Conservation (phyloP, 2,113 vertebrate genomes). For the Leptobrachium ailaonicum region DNA sequence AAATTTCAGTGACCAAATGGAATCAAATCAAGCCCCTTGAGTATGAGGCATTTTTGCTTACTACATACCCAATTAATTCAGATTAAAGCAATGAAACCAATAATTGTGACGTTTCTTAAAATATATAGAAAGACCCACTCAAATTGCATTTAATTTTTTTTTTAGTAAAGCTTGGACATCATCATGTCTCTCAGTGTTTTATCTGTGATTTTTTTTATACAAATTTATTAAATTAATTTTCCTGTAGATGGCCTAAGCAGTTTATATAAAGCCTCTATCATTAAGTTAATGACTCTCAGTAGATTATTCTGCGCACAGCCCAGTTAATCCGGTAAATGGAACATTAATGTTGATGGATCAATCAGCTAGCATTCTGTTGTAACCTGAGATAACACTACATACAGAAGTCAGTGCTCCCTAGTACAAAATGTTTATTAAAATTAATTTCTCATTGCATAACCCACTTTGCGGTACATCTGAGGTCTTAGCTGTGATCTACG, state of each 20-base stretch:
- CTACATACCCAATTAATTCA: too few relatives aligned
- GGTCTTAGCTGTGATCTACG: neutral
- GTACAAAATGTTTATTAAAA: rapidly evolving
- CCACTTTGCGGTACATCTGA: rapidly evolving
- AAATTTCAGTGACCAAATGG: too few relatives aligned
- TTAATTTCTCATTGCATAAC: neutral
- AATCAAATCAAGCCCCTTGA: too few relatives aligned
- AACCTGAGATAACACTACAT: slow-evolving; percentile 15
- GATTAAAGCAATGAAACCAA: too few relatives aligned
- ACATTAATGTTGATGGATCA: slow-evolving; percentile 44
- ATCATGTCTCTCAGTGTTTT: slow-evolving; percentile 36
- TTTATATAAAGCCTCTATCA: slow-evolving; percentile 63
- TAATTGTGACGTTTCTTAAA: too few relatives aligned
- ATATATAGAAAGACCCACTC: too few relatives aligned
- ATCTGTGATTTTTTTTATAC: slow-evolving; percentile 49
- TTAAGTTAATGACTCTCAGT: slow-evolving; percentile 69
- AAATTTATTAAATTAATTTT: slow-evolving; percentile 57
- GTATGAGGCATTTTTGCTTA: too few relatives aligned
- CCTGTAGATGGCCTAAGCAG: slow-evolving; percentile 54
- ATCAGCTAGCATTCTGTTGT: slow-evolving; percentile 18
- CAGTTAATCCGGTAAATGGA: slow-evolving; percentile 56
- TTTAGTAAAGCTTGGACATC: slow-evolving; percentile 13
- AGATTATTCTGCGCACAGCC: slow-evolving; percentile 59
- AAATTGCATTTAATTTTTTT: neutral
- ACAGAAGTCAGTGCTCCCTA: neutral